A percentile compares a stretch with the other conserved stretches of the same genome.
Conservation (phyloP, 2,797 vertebrate species). For the Hirundo rustica region DNA sequence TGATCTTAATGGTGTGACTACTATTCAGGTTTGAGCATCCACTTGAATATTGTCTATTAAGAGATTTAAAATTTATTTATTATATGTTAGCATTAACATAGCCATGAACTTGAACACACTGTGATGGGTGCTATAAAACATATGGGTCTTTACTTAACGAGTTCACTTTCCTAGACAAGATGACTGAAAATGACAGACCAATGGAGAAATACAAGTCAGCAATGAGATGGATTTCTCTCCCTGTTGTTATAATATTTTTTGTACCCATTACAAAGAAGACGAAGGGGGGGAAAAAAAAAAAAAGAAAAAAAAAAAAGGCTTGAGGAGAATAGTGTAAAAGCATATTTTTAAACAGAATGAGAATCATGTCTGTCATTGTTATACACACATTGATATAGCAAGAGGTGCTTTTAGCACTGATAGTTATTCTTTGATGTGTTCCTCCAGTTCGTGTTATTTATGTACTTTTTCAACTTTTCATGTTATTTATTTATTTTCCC, state of each 20-base stretch:
- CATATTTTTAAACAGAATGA: not conserved
- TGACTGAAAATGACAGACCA: not conserved
- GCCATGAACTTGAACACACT: not conserved
- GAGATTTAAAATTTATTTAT: not conserved
- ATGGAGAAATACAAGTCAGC: not conserved
- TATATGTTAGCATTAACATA: not conserved
- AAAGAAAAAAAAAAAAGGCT: not conserved
- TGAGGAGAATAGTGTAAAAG: not conserved
- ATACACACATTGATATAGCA: not conserved
- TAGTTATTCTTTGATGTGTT: not conserved
- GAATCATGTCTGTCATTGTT: not conserved
- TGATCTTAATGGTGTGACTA: not conserved
- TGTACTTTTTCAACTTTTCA: not conserved
- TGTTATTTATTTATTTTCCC: not conserved
- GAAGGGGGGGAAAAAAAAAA: not conserved
- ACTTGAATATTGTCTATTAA: not conserved
- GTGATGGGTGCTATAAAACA: not conserved
- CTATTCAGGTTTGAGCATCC: not conserved
- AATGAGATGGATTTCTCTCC: not conserved
- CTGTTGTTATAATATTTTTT: not conserved
- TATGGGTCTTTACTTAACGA: not conserved
- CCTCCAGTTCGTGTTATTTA: not conserved
- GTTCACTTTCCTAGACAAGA: not conserved
- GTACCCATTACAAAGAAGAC: not conserved
- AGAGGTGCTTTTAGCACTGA: not conserved